Evolutionary conservation across 1,140 invertebrate species (phyloP).

Genomic region (Drosophila nikananu): DNA sequence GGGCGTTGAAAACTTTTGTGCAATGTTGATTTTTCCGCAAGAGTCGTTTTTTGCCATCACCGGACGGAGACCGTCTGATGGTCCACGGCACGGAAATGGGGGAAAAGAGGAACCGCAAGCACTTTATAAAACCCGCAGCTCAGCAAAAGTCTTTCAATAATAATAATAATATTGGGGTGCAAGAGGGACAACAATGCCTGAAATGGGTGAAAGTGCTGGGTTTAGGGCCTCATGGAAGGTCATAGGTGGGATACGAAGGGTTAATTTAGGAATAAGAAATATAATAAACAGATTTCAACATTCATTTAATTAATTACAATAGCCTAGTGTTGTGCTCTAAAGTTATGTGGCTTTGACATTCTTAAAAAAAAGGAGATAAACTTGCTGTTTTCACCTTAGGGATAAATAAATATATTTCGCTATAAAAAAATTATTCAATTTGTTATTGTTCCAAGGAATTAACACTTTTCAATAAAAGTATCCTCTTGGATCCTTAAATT

Average conservation of each 20-base stretch:
- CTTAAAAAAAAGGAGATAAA: too few species aligned
- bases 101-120: constrained; percentile 54
- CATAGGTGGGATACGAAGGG: constrained; percentile 17
- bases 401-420: too few species aligned
- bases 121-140: constrained; percentile 77
- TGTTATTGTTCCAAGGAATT: too few species aligned
- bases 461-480: neutral
- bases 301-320: neutral
- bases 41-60: constrained; percentile 74
- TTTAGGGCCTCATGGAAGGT: constrained; percentile 3
- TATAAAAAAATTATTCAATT: too few species aligned
- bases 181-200: constrained; percentile 48
- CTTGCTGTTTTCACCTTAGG: too few species aligned
- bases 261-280: neutral
- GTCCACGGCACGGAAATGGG: constrained; percentile 15
- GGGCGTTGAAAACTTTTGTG: constrained; percentile 73
- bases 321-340: neutral
- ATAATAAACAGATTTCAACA: neutral
- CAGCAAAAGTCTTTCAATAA: constrained; percentile 77
- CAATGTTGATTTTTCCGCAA: constrained; percentile 84
- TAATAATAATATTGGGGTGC: constrained; percentile 80
- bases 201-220: constrained; percentile 57
- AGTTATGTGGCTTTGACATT: neutral
- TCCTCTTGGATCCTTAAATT: neutral
- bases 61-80: constrained; percentile 53